A percentile compares a stretch with the other conserved stretches of the same genome.
Evolutionary conservation across 2,888 invertebrate genomes (phyloP).

Genomic region (Ennomos fuscantarius): DNA sequence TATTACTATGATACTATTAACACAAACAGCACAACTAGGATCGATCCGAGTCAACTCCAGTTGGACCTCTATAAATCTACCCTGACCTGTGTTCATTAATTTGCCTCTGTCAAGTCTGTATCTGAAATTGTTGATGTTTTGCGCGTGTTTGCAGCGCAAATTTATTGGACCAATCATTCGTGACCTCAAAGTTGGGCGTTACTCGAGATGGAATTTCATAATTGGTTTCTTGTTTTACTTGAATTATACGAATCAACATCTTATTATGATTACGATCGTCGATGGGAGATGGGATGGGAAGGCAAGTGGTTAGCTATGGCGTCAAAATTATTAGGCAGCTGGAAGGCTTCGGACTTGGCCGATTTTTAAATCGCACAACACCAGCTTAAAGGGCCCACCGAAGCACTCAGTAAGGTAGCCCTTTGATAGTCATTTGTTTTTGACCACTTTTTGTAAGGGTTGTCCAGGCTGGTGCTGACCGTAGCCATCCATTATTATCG

Average conservation of each 20-base stretch:
- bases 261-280: no score
- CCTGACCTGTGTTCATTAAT: slow-evolving; percentile 77
- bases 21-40: slow-evolving; percentile 8
- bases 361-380: no score
- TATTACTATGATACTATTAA: slow-evolving; percentile 40
- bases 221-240: slow-evolving; percentile 44
- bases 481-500: no score
- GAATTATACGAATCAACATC: slow-evolving; percentile 8
- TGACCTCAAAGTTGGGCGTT: slow-evolving; percentile 59
- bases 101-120: slow-evolving; percentile 72
- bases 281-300: no score
- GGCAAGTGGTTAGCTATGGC: no score
- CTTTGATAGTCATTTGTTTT: no score
- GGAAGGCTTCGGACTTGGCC: no score
- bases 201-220: slow-evolving; percentile 59
- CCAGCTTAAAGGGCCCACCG: no score
- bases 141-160: slow-evolving; percentile 68
- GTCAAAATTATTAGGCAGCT: no score
- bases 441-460: no score
- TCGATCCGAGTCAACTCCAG: slow-evolving; percentile 54
- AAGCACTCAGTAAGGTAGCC: no score
- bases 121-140: slow-evolving; percentile 81
- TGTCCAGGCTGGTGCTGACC: no score
- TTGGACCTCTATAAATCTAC: slow-evolving; percentile 73
- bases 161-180: slow-evolving; percentile 74